Base-by-base conservation (phyloP, 2,113 vertebrate species). In the Phaethon lepturus region DNA sequence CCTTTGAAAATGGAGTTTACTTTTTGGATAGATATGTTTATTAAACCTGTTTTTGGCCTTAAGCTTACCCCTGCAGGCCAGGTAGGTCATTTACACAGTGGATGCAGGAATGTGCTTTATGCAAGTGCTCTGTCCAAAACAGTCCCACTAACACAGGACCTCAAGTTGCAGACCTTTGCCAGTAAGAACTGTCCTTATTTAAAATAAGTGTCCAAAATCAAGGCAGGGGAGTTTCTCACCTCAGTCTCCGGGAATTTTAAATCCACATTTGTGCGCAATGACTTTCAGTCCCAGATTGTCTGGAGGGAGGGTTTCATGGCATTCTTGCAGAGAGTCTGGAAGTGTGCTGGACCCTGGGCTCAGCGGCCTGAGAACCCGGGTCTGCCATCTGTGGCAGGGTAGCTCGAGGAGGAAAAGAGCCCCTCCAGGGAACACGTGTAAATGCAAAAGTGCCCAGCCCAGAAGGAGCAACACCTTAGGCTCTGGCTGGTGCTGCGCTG, bases 401-500 rank as follows among this genome's bases (percentile, higher is more conserved):
- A 55, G 7, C 10, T 85, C n/a, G 28, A 26, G n/a, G 33, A 88
- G 11, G 44, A 47, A 68, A 38, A 47, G 12, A 5, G 35, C 68
- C n/a, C 19, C 17, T 60, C 3, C 17, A 24, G 35, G 18, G 11
- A 67, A 47, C 2, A n/a, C 5, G 3, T 1, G 3, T 50, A 52
- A 49, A 31, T n/a, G 7, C n/a, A 78, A 13, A 0, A 1, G 25
- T 44, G 17, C 67, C 33, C 24, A 69, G 19, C 44, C 31, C 49
- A 68, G 53, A 53, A 55, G 28, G 24, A 68, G 3, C 8, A 68
- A 14, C n/a, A 23, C 1, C 0, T 6, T 23, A 19, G 24, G n/a
- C 28, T 59, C n/a, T 77, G 31, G 7, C 22, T 0, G 1, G 9
- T 81, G 24, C 45, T 60, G 16, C 0, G 1, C 9, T 25, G 1